These are phyloP conservation scores for Lepidostoma basale DNA, from an alignment of 1,140 invertebrate species.

Conservation along the genomic window DNA sequence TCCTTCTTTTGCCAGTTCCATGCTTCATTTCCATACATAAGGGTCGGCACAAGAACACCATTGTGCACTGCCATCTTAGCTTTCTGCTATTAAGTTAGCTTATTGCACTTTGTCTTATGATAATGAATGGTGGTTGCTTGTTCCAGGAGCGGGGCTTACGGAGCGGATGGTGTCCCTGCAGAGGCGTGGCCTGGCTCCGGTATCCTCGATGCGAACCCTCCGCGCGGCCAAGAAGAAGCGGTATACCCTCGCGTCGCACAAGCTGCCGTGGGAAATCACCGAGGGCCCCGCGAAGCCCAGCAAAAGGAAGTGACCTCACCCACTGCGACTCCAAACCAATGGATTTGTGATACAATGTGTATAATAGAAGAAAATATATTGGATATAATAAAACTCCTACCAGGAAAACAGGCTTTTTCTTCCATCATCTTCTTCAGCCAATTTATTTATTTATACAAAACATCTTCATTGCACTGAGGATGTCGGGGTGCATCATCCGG, in stretches of 20 bases:
- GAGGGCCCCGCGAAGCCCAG: constrained; percentile 36
- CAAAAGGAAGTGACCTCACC: constrained; percentile 1
- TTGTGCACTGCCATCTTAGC: too few relatives aligned
- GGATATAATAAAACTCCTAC: background rate
- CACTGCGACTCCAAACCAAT: background rate
- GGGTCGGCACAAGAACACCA: too few relatives aligned
- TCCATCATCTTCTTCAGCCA: background rate
- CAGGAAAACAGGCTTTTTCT: background rate
- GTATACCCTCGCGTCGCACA: constrained; percentile 38
- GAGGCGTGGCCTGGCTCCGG: constrained; percentile 34
- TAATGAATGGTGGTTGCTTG: background rate
- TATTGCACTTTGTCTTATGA: background rate
- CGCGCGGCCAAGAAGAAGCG: constrained; percentile 33
- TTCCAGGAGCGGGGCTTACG: constrained; percentile 30
- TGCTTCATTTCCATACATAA: background rate
- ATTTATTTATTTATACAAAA: background rate
- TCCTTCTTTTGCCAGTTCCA: background rate
- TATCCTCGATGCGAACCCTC: constrained; percentile 17
- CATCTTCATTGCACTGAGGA: too few relatives aligned
- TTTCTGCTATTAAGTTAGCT: too few relatives aligned
- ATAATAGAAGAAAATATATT: background rate
- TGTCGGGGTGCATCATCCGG: too few relatives aligned
- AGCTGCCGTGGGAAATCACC: constrained; percentile 37
- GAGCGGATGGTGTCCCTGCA: constrained; percentile 38
- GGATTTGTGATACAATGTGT: background rate